Evolutionary conservation across 2,888 invertebrate genomes (phyloP), one percentile per base, ranked within the genome.

Genomic region (Nemotelus nigrinus): DNA sequence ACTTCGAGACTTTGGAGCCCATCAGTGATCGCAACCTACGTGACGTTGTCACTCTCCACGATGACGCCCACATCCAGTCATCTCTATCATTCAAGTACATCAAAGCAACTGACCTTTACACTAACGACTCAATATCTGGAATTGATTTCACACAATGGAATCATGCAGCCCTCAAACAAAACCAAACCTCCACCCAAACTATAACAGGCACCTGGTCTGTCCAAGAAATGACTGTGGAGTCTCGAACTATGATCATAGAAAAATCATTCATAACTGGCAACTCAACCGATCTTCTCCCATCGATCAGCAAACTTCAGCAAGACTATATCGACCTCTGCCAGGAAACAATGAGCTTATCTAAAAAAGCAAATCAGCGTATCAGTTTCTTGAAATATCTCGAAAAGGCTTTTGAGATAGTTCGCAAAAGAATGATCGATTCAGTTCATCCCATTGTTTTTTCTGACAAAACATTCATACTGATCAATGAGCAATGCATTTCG

Each of bases 331-430:
- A 4, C 39, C 25, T 47, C 0, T 74, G 74, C 57, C 4, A 50
- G 58, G n/a, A 55, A 72, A 88, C 78, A 55, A 82, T 47, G 83
- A 85, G 76, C 79, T 87, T 2, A 83, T 84, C 58, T 79, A 77
- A 83, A 5, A 79, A 80, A 58, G 83, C 86, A 0, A 83, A 86
- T 71, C 84, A 85, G 3, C 87, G 88, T 83, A 84, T 88, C 45
- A 88, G 88, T 81, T 85, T 86, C 80, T 86, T 89, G 70, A 88
- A 88, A 82, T 88, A 89, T 80, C 86, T 91, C 64, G 89, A 89
- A 60, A 84, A 86, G 71, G 78, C 86, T 2, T 86, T 81, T 72
- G 78, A 79, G 5, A 64, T 81, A 5, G 44, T 53, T 4, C 78
- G 77, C 10, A 65, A 78, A 41, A 7, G 75, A 0, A 70, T 77